Percentiles rank a stretch among this genome's conserved stretches.
Conservation (phyloP, 2,888 invertebrate genomes). For the Branchipolynoe longqiensis region DNA sequence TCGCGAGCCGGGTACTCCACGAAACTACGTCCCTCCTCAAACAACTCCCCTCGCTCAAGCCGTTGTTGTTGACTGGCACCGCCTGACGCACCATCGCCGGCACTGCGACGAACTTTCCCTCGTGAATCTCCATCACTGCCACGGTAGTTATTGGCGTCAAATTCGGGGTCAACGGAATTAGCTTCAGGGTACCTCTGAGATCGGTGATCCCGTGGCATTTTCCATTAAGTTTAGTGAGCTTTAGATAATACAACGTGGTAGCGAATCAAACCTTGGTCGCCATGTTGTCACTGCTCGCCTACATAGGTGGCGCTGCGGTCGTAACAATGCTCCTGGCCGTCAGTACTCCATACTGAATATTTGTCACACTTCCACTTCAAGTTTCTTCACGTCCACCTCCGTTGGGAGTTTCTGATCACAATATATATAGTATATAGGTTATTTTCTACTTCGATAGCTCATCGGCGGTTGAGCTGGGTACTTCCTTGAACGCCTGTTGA, state of each 20-base stretch:
- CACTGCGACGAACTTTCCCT: slow-evolving; percentile 8
- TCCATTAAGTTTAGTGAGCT: slow-evolving; percentile 35
- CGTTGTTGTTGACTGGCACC: background rate
- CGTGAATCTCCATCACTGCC: slow-evolving; percentile 28
- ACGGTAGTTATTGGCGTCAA: slow-evolving; percentile 59
- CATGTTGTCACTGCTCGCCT: slow-evolving; percentile 18
- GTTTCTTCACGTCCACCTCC: slow-evolving; percentile 13
- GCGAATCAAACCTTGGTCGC: background rate
- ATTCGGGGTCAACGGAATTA: slow-evolving; percentile 56
- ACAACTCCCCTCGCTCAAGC: slow-evolving; percentile 11
- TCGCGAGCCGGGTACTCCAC: background rate
- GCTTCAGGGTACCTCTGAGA: slow-evolving; percentile 27
- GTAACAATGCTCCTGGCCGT: slow-evolving; percentile 32
- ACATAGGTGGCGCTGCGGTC: slow-evolving; percentile 35
- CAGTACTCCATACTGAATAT: slow-evolving; percentile 33
- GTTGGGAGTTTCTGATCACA: background rate
- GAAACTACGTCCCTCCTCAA: background rate
- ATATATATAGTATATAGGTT: slow-evolving; percentile 7
- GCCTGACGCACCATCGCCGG: background rate
- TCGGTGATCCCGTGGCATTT: slow-evolving; percentile 55
- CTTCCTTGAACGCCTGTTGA: slow-evolving; percentile 26
- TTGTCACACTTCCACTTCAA: slow-evolving; percentile 12
- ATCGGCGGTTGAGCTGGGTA: background rate
- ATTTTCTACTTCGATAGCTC: slow-evolving; percentile 3
- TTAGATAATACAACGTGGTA: slow-evolving; percentile 39